Evolutionary conservation across 2,797 vertebrate genomes (phyloP).

Genomic region (Sphaeramia orbicularis): DNA sequence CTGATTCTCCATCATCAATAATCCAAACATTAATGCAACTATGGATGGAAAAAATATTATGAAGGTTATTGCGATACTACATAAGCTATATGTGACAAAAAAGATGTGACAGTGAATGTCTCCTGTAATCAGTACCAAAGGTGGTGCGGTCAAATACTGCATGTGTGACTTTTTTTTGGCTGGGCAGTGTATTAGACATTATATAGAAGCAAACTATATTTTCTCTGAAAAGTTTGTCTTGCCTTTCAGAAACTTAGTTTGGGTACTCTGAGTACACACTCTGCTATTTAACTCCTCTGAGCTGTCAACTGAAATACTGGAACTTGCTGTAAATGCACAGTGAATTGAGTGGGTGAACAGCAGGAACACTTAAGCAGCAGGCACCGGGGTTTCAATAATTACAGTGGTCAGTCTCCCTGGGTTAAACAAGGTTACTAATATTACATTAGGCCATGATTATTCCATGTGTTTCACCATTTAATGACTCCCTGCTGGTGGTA

Average conservation of each 20-base stretch:
- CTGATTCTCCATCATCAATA: no score
- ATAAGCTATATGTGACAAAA: no score
- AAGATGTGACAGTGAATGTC: no score
- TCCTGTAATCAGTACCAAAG: no score
- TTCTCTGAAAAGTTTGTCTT: conserved; percentile 2
- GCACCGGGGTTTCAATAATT: conserved; percentile 30
- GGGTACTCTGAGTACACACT: not conserved
- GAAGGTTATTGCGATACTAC: no score
- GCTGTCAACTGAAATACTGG: conserved; percentile 22
- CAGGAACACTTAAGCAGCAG: not conserved
- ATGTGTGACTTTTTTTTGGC: no score
- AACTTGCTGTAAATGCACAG: conserved; percentile 31
- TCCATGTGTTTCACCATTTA: not conserved
- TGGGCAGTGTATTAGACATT: no score
- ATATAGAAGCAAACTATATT: not conserved
- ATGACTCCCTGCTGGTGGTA: not conserved
- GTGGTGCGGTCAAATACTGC: no score
- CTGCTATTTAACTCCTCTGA: conserved; percentile 24
- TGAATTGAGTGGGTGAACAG: conserved; percentile 32
- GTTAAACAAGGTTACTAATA: not conserved
- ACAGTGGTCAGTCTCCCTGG: conserved; percentile 13
- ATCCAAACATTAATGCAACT: no score
- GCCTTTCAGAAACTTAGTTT: conserved; percentile 15
- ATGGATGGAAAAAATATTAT: no score
- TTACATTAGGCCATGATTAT: no score